Conservation (phyloP, 2,797 vertebrate species). For the Coregonus suidteri region DNA sequence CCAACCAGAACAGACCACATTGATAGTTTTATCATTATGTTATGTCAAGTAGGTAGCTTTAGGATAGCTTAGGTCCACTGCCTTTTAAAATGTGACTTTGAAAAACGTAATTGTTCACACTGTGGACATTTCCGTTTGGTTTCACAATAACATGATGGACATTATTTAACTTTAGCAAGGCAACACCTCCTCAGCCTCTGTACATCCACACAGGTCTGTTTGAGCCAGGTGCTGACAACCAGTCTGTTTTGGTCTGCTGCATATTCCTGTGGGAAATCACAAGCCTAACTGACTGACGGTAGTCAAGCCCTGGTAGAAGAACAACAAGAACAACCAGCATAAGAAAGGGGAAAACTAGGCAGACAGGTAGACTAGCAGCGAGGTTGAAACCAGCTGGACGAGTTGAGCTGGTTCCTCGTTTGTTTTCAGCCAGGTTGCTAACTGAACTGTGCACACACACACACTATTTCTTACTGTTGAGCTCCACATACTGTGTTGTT, state of each 20-base stretch:
- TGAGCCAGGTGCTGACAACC: slow-evolving; percentile 59
- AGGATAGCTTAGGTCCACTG: slow-evolving; percentile 41
- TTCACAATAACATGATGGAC: neutral
- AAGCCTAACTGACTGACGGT: slow-evolving; percentile 17
- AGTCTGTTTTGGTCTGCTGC: slow-evolving; percentile 37
- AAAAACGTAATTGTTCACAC: neutral
- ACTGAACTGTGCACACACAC: neutral
- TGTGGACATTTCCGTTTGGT: neutral
- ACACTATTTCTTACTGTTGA: neutral
- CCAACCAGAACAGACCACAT: neutral
- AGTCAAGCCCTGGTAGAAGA: slow-evolving; percentile 46
- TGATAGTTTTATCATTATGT: neutral
- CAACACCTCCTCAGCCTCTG: slow-evolving; percentile 56
- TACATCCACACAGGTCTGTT: slow-evolving; percentile 55
- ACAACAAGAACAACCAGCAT: slow-evolving; percentile 49
- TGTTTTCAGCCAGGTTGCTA: slow-evolving; percentile 43
- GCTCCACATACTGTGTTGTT: neutral
- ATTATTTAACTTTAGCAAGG: slow-evolving; percentile 40
- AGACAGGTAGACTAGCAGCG: slow-evolving; percentile 7
- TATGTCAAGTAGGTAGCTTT: neutral
- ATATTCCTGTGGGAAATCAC: slow-evolving; percentile 49
- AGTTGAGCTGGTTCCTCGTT: slow-evolving; percentile 66
- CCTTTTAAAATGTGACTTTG: slow-evolving; percentile 34
- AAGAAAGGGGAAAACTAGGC: slow-evolving; percentile 29
- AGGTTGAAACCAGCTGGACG: slow-evolving; percentile 61